phyloP scores from a whole-genome alignment of 1,140 invertebrate species.

The Leptinotarsa lineolata region DNA sequence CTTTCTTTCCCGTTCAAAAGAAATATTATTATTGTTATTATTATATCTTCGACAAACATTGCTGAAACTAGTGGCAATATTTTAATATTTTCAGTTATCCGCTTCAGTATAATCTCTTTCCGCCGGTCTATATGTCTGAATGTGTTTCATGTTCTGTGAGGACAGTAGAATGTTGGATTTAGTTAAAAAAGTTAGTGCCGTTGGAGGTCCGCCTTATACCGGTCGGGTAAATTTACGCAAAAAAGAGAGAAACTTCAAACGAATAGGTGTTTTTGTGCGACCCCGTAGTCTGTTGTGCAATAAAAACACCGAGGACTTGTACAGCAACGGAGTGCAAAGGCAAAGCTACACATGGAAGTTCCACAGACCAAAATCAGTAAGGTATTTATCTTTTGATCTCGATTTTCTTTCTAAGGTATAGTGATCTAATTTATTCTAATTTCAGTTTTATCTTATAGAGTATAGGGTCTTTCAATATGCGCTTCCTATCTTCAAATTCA shows the following conservation, averaged over 20 bases:
- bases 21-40: too few relatives aligned
- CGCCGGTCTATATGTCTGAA: too few relatives aligned
- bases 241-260: conserved; percentile 41
- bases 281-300: conserved; percentile 46
- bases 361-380: conserved; percentile 46
- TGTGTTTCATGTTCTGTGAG: too few relatives aligned
- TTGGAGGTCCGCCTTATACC: conserved; percentile 33
- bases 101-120: too few relatives aligned
- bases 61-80: too few relatives aligned
- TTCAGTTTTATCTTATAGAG: neutral
- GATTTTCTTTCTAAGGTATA: neutral
- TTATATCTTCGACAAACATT: too few relatives aligned
- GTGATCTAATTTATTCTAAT: neutral
- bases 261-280: conserved; percentile 33
- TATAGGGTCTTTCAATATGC: too few relatives aligned
- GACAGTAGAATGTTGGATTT: conserved; percentile 39
- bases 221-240: conserved; percentile 40
- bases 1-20: too few relatives aligned
- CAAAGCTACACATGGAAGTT: conserved; percentile 49
- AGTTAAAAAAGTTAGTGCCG: conserved; percentile 34
- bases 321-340: conserved; percentile 41
- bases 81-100: too few relatives aligned
- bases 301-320: conserved; percentile 41
- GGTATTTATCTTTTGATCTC: conserved; percentile 32
- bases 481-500: too few relatives aligned